Base-by-base conservation (phyloP, 2,888 invertebrate species). In the Druceiella hillmani region DNA sequence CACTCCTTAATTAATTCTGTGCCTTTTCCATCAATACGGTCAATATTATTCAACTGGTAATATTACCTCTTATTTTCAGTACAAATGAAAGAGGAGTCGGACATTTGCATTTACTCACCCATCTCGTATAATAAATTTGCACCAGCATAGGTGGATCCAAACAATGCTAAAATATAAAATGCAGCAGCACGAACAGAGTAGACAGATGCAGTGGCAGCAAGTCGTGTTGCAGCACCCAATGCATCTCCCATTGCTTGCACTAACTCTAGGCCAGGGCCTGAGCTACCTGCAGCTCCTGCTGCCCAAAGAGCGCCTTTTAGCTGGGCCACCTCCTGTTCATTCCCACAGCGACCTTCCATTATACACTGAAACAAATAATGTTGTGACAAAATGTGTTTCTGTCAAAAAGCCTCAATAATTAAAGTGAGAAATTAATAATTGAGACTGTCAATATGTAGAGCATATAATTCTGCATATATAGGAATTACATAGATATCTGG, bases 291-390 rank as follows among this genome's bases (percentile, higher is more conserved):
- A 60, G 92, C 90, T 10, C 90, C 90, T 33, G 86, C 58, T 2
- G 88, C 87, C 95, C 97, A 97, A 0, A 97, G 64, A 0, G 92
- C 85, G 4, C 91, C 80, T 61, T 97, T 97, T 26, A 93, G 60
- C 45, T 85, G 81, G 28, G 86, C 62, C 36, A 89, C 79, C 50
- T 85, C 83, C 42, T 76, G 75, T 34, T 84, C 83, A 7, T 76
- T 78, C 2, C 66, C 61, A 53, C 80, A 82, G 41, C 75, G 72
- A 31, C 74, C 77, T 25, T 60, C 53, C 20, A 50, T 56, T 20
- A 67, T 38, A 14, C 36, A 31, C 45, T 45, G 24, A 1, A 37
- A 34, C n/a, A n/a, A n/a, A n/a, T n/a, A n/a, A n/a, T n/a, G n/a
- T n/a, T n/a, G n/a, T n/a, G n/a, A n/a, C n/a, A n/a, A n/a, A n/a